Evolutionary conservation across 2,888 invertebrate species (phyloP).

Genomic region (Leucania comma): DNA sequence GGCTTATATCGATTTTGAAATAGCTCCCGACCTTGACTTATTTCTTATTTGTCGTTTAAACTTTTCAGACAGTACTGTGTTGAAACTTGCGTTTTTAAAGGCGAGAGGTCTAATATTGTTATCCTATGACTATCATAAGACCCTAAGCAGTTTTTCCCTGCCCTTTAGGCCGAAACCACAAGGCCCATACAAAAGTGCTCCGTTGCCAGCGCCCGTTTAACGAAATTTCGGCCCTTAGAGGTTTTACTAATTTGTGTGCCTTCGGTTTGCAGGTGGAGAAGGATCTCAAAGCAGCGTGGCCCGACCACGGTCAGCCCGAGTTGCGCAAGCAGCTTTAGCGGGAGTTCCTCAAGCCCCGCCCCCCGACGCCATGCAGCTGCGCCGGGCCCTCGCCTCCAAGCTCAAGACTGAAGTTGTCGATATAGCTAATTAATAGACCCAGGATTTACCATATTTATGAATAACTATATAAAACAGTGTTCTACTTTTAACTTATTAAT

Average conservation of each 20-base stretch:
- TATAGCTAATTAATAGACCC: conserved; percentile 69
- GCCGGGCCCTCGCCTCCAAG: conserved; percentile 95
- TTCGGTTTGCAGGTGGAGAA: conserved; percentile 88
- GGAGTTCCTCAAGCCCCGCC: conserved; percentile 85
- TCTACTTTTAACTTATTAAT: conserved; percentile 27
- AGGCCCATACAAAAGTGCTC: too few species aligned
- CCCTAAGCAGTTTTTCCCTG: not conserved
- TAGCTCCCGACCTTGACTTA: not conserved
- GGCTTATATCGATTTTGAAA: conserved; percentile 13
- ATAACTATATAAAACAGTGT: conserved; percentile 31
- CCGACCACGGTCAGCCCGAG: conserved; percentile 94
- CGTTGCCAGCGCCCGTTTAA: too few species aligned
- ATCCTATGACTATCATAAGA: not conserved
- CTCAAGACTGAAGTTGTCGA: conserved; percentile 96
- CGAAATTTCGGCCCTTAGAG: too few species aligned
- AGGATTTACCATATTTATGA: conserved; percentile 44
- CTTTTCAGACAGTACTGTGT: not conserved
- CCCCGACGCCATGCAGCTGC: conserved; percentile 93
- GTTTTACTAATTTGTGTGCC: not conserved
- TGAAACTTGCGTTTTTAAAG: not conserved
- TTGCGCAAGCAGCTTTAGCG: conserved; percentile 93
- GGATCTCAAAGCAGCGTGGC: conserved; percentile 85
- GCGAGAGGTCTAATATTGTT: not conserved
- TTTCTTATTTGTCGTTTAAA: not conserved
- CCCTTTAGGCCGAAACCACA: too few species aligned